Percentiles rank a stretch among this genome's conserved stretches.
Evolutionary conservation across 2,797 vertebrate species (phyloP).

Genomic region (Cryptoprocta ferox): DNA sequence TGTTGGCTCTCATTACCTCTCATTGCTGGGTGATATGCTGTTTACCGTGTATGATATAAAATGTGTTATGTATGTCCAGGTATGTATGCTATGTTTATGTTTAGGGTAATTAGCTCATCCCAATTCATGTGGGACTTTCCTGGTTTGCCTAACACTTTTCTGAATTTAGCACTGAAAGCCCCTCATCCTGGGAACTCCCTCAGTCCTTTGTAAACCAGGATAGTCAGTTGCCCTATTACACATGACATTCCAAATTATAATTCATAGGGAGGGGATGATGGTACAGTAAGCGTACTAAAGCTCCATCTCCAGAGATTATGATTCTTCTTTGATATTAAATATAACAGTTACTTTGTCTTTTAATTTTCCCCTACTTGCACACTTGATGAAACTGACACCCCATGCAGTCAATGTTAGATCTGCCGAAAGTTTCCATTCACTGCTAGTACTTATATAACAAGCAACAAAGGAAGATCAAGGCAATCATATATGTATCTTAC

Average conservation of each 20-base stretch:
- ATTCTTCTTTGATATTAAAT: not conserved
- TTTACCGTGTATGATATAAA: not conserved
- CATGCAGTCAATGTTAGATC: not conserved
- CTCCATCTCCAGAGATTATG: not conserved
- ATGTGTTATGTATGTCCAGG: not conserved
- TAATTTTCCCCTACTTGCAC: not conserved
- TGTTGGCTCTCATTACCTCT: not conserved
- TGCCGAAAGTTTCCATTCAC: not conserved
- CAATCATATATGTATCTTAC: not conserved
- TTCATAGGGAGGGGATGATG: not conserved
- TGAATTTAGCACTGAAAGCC: not conserved
- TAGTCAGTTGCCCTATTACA: not conserved
- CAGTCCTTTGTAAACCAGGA: not conserved
- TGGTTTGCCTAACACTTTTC: not conserved
- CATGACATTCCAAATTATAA: not conserved
- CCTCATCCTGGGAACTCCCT: not conserved
- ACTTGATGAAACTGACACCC: not conserved
- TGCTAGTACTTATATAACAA: not conserved
- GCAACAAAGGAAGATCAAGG: not conserved
- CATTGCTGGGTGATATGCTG: not conserved
- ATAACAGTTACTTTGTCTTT: not conserved
- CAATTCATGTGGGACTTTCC: not conserved
- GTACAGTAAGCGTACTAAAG: not conserved
- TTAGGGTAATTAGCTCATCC: not conserved
- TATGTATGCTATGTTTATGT: not conserved